Evolutionary conservation across 2,113 vertebrate species (phyloP), one percentile per base, ranked within the genome.

Genomic region (Cheilinus undulatus): DNA sequence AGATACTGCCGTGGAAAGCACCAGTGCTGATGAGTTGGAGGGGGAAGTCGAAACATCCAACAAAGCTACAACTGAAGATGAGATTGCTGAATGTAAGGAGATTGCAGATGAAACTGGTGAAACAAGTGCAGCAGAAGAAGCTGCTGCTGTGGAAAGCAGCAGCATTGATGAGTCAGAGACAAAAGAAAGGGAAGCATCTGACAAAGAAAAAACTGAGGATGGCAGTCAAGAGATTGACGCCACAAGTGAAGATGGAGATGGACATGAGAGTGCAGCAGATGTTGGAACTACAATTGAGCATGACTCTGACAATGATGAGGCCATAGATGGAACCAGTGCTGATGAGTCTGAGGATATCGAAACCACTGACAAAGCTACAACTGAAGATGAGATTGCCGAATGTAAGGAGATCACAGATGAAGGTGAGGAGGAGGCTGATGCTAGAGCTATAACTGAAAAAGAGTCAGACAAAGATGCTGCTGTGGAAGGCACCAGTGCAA

Each of bases 391-490:
- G 42, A n/a, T n/a, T 2, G 13, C 9, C 9, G 9, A 12, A 36
- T 7, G 34, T 12, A 8, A 36, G n/a, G 34, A 36, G 34, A n/a
- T n/a, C n/a, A n/a, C n/a, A n/a, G n/a, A n/a, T n/a, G n/a, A n/a
- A n/a, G n/a, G 13, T 11, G 30, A 3, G 11, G 12, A 13, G 7
- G 38, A 14, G 38, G 60, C 19, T 71, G 30, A 53, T 0, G 5
- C 26, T 32, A 53, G 11, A n/a, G 32, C 3, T 0, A 43, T 54
- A 15, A 11, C 10, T 4, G 58, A 78, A 22, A 5, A 53, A 2
- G n/a, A 78, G 23, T 73, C 71, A 15, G 82, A 70, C 20, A 62
- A 72, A 46, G 50, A 60, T 3, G 59, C 10, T 19, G 34, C 23
- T 23, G 58, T 23, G 24, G 67, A 78, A 62, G 43, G n/a, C 15